phyloP scores from a whole-genome alignment of 2,113 vertebrate genomes.

The Bubo scandiacus region DNA sequence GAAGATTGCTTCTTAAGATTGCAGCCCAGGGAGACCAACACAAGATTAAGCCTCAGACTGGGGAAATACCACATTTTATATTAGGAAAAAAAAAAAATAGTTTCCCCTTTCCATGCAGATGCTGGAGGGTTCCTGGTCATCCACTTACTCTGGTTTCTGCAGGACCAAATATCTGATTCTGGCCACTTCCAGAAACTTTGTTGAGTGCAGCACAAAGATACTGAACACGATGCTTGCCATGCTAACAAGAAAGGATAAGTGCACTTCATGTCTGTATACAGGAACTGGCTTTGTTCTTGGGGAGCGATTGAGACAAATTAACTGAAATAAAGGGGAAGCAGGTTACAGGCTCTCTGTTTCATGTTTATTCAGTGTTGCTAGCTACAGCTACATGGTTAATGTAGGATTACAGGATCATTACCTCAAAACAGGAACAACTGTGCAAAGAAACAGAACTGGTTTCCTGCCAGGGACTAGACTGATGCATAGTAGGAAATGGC shows the following conservation, averaged over 20 bases:
- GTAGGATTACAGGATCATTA: neutral
- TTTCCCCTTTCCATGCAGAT: neutral
- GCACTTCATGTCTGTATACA: neutral
- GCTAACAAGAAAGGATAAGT: accelerated
- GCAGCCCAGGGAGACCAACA: neutral
- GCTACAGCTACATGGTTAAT: neutral
- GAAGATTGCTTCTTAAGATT: neutral
- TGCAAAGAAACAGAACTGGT: neutral
- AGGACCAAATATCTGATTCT: neutral
- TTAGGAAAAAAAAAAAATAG: neutral
- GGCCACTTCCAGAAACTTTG: neutral
- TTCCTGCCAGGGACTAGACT: neutral
- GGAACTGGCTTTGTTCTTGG: neutral
- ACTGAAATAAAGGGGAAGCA: slow-evolving; percentile 34
- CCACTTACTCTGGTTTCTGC: neutral
- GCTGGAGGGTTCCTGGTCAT: neutral
- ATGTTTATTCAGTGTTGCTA: neutral
- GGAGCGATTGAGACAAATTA: neutral
- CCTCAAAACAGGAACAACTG: neutral
- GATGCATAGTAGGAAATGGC: neutral
- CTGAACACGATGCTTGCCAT: accelerated
- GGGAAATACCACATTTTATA: neutral
- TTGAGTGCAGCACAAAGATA: neutral
- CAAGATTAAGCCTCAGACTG: neutral
- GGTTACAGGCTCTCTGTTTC: neutral